A percentile compares a stretch with the other conserved stretches of the same genome.
Conservation (phyloP, 2,113 vertebrate genomes). For the Sardina pilchardus region DNA sequence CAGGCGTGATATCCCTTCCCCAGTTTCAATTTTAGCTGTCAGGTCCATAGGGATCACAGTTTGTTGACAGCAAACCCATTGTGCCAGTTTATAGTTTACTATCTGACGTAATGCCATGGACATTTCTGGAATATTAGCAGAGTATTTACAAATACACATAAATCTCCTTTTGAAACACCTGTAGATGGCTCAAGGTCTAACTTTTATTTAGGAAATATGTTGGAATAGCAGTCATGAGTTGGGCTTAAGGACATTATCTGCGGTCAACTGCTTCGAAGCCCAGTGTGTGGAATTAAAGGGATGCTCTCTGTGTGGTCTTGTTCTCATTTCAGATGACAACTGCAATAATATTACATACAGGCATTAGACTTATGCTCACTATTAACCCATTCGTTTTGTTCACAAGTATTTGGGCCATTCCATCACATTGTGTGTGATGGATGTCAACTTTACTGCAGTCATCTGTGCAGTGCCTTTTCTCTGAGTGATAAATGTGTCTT, state of each 20-base stretch:
- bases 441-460: conserved; percentile 7
- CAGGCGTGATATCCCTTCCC: not conserved
- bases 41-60: not conserved
- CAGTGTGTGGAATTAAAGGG: not conserved
- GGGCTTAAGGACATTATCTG: not conserved
- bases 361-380: not conserved
- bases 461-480: not conserved
- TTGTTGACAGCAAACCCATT: not conserved
- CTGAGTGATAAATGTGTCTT: conserved; percentile 6
- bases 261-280: not conserved
- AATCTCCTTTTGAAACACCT: not conserved
- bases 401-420: not conserved
- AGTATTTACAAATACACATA: not conserved
- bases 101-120: not conserved
- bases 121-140: not conserved
- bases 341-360: not conserved
- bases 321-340: not conserved
- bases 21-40: not conserved
- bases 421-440: not conserved
- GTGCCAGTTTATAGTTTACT: not conserved
- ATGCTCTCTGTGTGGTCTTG: not conserved
- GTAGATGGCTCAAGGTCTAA: not conserved
- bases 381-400: not conserved
- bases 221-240: not conserved
- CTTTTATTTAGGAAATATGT: not conserved